A percentile compares a stretch with the other conserved stretches of the same genome.
Evolutionary conservation across 2,797 vertebrate species (phyloP).

Genomic region (Malurus splendens): DNA sequence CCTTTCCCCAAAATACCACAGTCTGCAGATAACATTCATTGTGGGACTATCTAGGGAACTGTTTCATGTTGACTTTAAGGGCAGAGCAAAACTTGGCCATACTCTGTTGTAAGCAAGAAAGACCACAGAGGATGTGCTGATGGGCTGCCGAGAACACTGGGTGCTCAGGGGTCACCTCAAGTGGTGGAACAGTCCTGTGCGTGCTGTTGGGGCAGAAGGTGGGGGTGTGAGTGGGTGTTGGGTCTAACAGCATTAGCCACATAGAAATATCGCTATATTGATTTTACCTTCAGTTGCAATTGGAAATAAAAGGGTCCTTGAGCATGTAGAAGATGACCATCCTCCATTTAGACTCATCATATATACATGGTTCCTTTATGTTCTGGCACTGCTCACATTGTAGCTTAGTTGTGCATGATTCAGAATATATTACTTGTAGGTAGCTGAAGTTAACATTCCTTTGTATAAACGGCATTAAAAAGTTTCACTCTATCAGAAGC

Average conservation of each 20-base stretch:
- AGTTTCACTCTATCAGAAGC: background rate
- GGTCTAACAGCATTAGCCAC: background rate
- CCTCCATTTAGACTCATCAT: background rate
- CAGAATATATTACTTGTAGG: background rate
- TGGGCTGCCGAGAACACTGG: rapidly evolving
- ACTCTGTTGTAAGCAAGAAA: background rate
- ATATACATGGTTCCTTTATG: background rate
- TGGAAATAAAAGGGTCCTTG: background rate
- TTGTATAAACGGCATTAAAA: background rate
- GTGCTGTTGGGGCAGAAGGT: background rate
- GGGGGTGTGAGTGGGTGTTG: rapidly evolving
- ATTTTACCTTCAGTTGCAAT: background rate
- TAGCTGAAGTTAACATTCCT: background rate
- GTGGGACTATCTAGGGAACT: background rate
- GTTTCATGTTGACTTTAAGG: background rate
- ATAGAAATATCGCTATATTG: background rate
- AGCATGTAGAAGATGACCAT: background rate
- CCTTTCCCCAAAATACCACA: background rate
- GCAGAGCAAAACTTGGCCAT: background rate
- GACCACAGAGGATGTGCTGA: background rate
- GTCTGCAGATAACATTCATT: conserved; percentile 35
- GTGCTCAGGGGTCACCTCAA: background rate
- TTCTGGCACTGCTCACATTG: background rate
- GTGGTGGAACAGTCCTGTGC: background rate
- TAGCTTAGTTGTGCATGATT: background rate